A percentile compares a stretch with the other conserved stretches of the same genome.
Conservation (phyloP, 2,113 vertebrate genomes). For the Heptranchias perlo region DNA sequence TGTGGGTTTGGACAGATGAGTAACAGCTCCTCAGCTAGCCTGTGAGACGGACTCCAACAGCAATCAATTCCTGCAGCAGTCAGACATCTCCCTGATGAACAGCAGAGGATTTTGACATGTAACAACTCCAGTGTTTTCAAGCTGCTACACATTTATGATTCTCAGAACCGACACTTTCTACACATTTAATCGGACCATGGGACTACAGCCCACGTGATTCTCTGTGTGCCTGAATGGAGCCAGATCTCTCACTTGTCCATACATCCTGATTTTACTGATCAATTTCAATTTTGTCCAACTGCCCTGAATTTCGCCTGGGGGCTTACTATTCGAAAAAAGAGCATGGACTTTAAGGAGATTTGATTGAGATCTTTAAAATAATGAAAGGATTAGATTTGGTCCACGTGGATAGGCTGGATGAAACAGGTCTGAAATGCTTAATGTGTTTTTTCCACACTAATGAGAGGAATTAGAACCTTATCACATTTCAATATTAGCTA, state of each 20-base stretch:
- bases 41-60: not conserved
- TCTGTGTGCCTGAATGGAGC: not conserved
- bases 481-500: not conserved
- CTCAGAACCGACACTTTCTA: not conserved
- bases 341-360: no score
- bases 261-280: not conserved
- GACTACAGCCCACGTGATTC: not conserved
- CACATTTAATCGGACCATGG: not conserved
- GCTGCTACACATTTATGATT: not conserved
- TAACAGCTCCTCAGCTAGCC: not conserved
- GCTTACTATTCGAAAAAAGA: no score
- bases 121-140: not conserved
- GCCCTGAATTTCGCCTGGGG: no score
- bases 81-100: not conserved
- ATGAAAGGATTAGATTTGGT: no score
- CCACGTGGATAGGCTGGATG: not conserved
- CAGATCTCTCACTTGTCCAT: not conserved
- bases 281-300: not conserved
- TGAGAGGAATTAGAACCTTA: not conserved
- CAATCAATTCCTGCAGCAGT: constrained; percentile 8
- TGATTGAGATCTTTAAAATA: no score
- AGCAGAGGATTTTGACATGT: not conserved
- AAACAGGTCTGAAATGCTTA: not conserved
- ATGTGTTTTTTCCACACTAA: not conserved
- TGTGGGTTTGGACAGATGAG: not conserved